Evolutionary conservation across 2,113 vertebrate species (phyloP).

Genomic region (Brachionichthys hirsutus): DNA sequence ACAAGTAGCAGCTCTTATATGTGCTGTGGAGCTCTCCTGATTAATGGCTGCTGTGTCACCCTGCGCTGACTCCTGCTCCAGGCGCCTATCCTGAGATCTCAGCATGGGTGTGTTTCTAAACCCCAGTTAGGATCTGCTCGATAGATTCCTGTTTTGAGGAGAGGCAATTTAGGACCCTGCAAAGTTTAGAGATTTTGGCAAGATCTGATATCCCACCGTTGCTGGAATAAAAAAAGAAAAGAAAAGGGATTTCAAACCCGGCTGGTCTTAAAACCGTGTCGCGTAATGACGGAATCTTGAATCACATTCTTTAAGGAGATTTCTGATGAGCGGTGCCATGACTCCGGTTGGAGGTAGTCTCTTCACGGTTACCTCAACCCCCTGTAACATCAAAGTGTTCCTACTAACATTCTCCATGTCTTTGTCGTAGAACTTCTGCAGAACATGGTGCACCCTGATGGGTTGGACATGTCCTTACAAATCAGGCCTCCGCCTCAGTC

Average conservation of each 20-base stretch:
- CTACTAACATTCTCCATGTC: too few relatives aligned
- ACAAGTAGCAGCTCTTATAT: not conserved
- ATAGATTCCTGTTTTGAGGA: constrained; percentile 27
- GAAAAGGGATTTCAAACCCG: constrained; percentile 35
- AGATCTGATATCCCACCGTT: constrained; percentile 21
- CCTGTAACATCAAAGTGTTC: too few relatives aligned
- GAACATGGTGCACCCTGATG: too few relatives aligned
- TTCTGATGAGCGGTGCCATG: constrained; percentile 31
- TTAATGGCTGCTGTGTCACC: constrained; percentile 2
- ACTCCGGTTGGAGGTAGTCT: too few relatives aligned
- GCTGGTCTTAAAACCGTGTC: constrained; percentile 16
- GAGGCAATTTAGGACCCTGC: constrained; percentile 36
- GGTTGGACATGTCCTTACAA: too few relatives aligned
- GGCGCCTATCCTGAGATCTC: constrained; percentile 8
- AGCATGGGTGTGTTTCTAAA: constrained; percentile 14
- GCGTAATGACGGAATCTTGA: constrained; percentile 26
- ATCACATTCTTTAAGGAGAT: constrained; percentile 44
- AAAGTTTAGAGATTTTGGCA: constrained; percentile 23
- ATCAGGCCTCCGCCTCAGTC: too few relatives aligned
- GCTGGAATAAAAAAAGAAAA: too few relatives aligned
- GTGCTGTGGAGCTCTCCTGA: constrained; percentile 7
- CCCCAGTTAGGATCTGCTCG: not conserved
- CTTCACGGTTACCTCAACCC: too few relatives aligned
- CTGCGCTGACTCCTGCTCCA: constrained; percentile 19
- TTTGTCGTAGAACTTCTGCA: too few relatives aligned